Evolutionary conservation across 92 coral and sea anemone genomes (phyloP).

Genomic region (Epizoanthus fatuus): DNA sequence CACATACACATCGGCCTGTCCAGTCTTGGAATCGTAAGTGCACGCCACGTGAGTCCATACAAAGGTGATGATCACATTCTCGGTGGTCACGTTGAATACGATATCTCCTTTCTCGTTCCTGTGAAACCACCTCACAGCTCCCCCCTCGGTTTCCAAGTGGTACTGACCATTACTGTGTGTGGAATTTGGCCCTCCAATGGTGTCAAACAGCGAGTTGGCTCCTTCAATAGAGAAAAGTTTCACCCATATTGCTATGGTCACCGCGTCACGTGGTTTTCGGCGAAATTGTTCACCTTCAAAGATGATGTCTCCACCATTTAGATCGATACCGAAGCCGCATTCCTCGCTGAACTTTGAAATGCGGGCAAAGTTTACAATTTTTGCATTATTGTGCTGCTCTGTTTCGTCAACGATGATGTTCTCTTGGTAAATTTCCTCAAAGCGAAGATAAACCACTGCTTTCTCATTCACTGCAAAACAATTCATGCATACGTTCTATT

Average conservation of each 20-base stretch:
- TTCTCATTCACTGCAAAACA: slow-evolving; percentile 76
- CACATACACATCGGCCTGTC: slow-evolving; percentile 90
- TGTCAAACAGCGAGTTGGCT: slow-evolving; percentile 87
- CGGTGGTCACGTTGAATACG: slow-evolving; percentile 90
- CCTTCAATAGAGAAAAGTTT: slow-evolving; percentile 80
- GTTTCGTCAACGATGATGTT: slow-evolving; percentile 89
- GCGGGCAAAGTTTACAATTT: slow-evolving; percentile 93
- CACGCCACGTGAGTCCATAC: slow-evolving; percentile 96
- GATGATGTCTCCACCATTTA: slow-evolving; percentile 94
- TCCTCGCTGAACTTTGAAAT: slow-evolving; percentile 90
- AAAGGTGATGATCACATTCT: slow-evolving; percentile 77
- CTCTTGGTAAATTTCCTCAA: slow-evolving; percentile 86
- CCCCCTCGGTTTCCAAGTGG: slow-evolving; percentile 77
- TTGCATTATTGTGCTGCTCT: slow-evolving; percentile 87
- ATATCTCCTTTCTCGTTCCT: slow-evolving; percentile 79
- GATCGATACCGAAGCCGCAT: slow-evolving; percentile 93
- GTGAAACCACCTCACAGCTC: slow-evolving; percentile 94
- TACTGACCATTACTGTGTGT: slow-evolving; percentile 89
- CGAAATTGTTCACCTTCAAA: slow-evolving; percentile 83
- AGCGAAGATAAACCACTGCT: slow-evolving; percentile 92
- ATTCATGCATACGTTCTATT: not conserved
- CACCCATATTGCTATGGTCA: slow-evolving; percentile 95
- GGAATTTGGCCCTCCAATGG: slow-evolving; percentile 92
- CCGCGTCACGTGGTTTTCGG: slow-evolving; percentile 81
- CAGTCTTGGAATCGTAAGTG: slow-evolving; percentile 83